Base-by-base conservation (phyloP, 2,888 invertebrate genomes). In the Sphaerophoria rueppellii region DNA sequence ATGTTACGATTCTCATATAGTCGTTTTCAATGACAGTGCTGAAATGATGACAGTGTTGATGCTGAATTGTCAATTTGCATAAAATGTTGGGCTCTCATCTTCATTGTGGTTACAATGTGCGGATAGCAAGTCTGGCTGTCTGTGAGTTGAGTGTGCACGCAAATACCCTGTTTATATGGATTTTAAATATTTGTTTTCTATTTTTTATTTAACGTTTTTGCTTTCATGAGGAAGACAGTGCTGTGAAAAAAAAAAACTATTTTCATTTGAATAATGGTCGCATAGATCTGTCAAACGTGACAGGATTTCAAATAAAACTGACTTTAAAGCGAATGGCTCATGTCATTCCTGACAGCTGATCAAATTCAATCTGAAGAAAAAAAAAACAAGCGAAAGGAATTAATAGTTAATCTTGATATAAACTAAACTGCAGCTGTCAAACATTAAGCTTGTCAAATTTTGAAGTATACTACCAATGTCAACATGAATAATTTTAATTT, bases 1-100 rank as follows among this genome's bases (percentile, higher is more conserved):
- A 7, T 50, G 7, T 63, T 35, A 24, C 37, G 24, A 35, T n/a
- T 14, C 50, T 52, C 32, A 32, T 57, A 48, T 54, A 9, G 24
- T 35, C 54, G 16, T 24, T 16, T n/a, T 12, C 0, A 32, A 52
- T 74, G 50, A 40, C 37, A 57, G 40, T 40, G 14, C 16, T 60
- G 40, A 14, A 6, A 37, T 24, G 46, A 74, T 69, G 73, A 61
- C 48, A 16, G 50, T 43, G 52, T 55, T 14, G 58, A 54, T 48
- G 40, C 67, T 67, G 61, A 35, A 34, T 75, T 83, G 82, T 83
- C 82, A 79, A 83, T 83, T 83, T 83, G 82, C 82, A 79, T 83
- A 58, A 65, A 76, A 75, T 67, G 57, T 72, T 61, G 71, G 65
- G 74, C 7, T 79, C 50, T 71, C 74, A 70, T 74, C 73, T 74